Evolutionary conservation across 2,888 invertebrate species (phyloP).

Genomic region (Pachydiplax longipennis): DNA sequence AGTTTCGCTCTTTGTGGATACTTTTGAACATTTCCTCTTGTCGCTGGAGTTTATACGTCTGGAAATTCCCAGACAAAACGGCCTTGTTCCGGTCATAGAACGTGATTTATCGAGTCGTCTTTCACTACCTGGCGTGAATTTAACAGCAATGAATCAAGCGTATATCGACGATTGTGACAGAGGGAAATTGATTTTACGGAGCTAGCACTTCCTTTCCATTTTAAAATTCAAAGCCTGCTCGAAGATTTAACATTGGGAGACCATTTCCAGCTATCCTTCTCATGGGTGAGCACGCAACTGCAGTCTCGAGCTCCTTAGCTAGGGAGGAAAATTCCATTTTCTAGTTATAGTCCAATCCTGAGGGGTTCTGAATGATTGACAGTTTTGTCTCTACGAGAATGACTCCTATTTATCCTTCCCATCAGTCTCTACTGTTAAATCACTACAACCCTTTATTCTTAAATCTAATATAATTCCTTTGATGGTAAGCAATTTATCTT

Average conservation of each 20-base stretch:
- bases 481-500: no score
- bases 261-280: background rate
- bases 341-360: no score
- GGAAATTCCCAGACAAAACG: background rate
- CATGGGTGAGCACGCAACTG: no score
- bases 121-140: background rate
- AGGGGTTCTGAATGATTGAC: no score
- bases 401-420: no score
- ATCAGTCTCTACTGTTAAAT: no score
- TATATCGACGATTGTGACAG: background rate
- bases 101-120: background rate
- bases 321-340: no score
- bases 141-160: constrained; percentile 23
- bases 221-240: background rate
- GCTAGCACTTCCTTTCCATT: background rate
- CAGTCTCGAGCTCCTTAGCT: no score
- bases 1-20: background rate
- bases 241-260: background rate
- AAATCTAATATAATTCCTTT: no score
- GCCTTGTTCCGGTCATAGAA: background rate
- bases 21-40: background rate
- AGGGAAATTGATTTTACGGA: background rate
- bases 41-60: background rate
- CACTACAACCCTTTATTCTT: no score
- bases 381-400: no score